Evolutionary conservation across 2,797 vertebrate species (phyloP).

Genomic region (Lepus townsendii): DNA sequence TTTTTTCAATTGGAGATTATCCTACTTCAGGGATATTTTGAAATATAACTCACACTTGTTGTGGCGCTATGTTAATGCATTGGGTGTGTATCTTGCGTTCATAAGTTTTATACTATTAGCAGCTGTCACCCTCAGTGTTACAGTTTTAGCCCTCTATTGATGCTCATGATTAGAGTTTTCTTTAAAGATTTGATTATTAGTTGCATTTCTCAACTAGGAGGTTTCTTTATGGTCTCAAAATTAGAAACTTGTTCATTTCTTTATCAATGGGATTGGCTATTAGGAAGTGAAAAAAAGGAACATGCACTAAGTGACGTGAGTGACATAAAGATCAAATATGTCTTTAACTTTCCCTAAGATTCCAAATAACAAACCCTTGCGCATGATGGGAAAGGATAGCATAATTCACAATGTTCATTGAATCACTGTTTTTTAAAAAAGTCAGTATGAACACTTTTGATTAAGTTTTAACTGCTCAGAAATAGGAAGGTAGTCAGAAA

Average conservation of each 20-base stretch:
- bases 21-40: neutral
- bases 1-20: conserved; percentile 17
- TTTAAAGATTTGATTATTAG: neutral
- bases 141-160: neutral
- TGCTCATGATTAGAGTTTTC: neutral
- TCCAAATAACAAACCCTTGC: neutral
- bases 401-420: neutral
- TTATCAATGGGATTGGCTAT: neutral
- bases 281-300: neutral
- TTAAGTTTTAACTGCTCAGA: conserved; percentile 6
- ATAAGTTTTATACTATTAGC: neutral
- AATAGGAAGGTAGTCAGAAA: neutral
- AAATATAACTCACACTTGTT: neutral
- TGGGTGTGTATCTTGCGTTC: neutral
- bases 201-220: conserved; percentile 14
- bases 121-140: neutral
- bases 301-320: neutral
- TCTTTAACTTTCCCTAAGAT: neutral
- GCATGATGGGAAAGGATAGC: neutral
- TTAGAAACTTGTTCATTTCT: conserved; percentile 21
- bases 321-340: neutral
- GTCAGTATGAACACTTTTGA: neutral
- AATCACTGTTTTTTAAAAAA: conserved; percentile 17
- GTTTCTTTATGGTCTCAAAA: neutral
- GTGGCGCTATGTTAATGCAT: neutral